Conservation (phyloP, 2,113 vertebrate species). For the Eolophus roseicapilla region DNA sequence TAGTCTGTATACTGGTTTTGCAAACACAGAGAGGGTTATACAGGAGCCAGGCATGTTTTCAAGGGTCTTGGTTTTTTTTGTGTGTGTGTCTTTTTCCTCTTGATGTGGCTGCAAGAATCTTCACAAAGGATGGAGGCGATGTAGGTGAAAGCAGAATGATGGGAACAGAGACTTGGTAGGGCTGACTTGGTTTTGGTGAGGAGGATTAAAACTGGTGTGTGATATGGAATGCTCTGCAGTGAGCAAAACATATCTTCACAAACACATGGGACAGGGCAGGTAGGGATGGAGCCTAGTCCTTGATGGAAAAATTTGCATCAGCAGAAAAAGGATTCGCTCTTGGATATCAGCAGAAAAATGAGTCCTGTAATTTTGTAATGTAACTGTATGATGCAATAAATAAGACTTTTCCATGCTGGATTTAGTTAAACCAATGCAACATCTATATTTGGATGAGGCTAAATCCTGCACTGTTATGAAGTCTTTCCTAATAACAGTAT, state of each 20-base stretch:
- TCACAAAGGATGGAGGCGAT: neutral
- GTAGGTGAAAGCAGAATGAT: neutral
- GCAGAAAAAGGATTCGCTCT: neutral
- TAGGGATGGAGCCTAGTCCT: neutral
- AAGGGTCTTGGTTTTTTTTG: neutral
- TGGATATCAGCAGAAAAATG: neutral
- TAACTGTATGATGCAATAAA: neutral
- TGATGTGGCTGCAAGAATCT: neutral
- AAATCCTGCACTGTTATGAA: neutral
- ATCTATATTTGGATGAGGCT: constrained; percentile 7
- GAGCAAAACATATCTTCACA: neutral
- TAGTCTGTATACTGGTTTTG: neutral
- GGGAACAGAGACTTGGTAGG: neutral
- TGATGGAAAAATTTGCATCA: neutral
- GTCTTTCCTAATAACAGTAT: constrained; percentile 25
- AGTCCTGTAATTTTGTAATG: neutral
- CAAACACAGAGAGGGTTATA: neutral
- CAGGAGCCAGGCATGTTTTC: neutral
- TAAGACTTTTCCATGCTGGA: neutral
- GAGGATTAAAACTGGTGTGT: neutral
- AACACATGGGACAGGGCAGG: neutral
- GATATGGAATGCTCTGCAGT: neutral
- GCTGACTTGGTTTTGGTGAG: neutral
- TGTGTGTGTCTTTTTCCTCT: neutral
- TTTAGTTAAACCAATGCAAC: constrained; percentile 1